phyloP scores from a whole-genome alignment of 2,113 vertebrate genomes.

The Xenopus borealis region DNA sequence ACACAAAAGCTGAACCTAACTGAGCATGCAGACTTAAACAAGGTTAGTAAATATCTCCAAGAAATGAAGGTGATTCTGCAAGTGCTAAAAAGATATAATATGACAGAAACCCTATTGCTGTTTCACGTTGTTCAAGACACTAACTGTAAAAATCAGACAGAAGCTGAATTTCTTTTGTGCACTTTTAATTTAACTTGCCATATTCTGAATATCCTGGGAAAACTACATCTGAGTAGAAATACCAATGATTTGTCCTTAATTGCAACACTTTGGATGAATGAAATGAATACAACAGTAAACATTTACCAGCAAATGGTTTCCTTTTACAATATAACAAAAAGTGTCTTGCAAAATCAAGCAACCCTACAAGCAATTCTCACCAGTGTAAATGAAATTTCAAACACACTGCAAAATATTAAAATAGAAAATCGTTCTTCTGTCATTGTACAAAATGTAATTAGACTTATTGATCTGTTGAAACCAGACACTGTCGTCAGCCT shows the following conservation, averaged over 20 bases:
- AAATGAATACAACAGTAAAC: conserved; percentile 11
- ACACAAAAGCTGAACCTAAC: background rate
- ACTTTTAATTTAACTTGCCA: conserved; percentile 19
- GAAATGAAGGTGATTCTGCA: background rate
- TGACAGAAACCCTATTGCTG: conserved; percentile 1
- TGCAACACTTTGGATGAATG: conserved; percentile 7
- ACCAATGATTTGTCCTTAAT: background rate
- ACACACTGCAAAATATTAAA: background rate
- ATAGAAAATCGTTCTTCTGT: background rate
- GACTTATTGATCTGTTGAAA: background rate
- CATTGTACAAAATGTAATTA: background rate
- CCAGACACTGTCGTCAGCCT: background rate
- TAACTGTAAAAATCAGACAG: conserved; percentile 4
- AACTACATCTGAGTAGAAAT: background rate
- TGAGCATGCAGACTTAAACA: background rate
- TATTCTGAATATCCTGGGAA: conserved; percentile 6
- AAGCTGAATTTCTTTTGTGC: conserved; percentile 5
- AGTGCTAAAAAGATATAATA: background rate
- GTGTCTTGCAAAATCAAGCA: conserved; percentile 8
- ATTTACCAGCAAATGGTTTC: conserved; percentile 16
- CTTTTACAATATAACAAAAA: conserved; percentile 9
- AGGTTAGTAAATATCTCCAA: conserved; percentile 1
- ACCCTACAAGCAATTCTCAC: background rate
- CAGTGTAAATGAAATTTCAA: conserved; percentile 6
- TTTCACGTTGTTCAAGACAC: background rate